Evolutionary conservation across 2,888 invertebrate genomes (phyloP), one percentile per base, ranked within the genome.

Genomic region (Ichneumoninae sp.): DNA sequence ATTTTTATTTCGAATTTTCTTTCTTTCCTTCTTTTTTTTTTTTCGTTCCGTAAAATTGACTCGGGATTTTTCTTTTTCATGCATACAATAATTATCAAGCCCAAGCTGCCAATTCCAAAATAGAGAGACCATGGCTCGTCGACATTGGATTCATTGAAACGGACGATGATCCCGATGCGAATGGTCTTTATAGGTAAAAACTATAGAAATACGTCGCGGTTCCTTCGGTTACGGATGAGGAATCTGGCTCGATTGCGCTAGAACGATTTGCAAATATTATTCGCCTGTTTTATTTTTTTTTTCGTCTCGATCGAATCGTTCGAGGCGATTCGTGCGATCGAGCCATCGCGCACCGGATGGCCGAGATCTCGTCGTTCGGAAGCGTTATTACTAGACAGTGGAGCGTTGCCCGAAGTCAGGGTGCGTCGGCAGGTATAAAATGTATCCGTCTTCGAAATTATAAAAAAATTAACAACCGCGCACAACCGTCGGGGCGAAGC

Each of bases 71-170:
- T 54, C 6, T 40, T 40, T 40, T 81, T 81, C 78, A 66, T 78
- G 63, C 70, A 70, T 70, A 79, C 44, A 57, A 76, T 79, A 77
- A 84, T 81, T 81, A 78, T 76, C 78, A 81, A 84, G 78, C 81
- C 80, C 65, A 82, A 85, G 81, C 74, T 83, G 79, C 86, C 84
- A 86, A 86, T 86, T 84, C 78, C 71, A 86, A 81, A 70, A 60
- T 74, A 74, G 69, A 75, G 69, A 75, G 74, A 78, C 65, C 71
- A 40, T 68, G 36, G 69, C 54, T 40, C 65, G 57, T 81, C 70
- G 57, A 81, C 57, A 60, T 36, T 69, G 65, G 57, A 44, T 76
- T 54, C 54, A 50, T 36, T 40, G 2, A 50, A 66, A 50, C 69
- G 44, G 22, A 69, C 33, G 22, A 77, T 76, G 47, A 54, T 40